A percentile compares a stretch with the other conserved stretches of the same genome.
Conservation (phyloP, 2,113 vertebrate genomes). For the Hipposideros armiger region DNA sequence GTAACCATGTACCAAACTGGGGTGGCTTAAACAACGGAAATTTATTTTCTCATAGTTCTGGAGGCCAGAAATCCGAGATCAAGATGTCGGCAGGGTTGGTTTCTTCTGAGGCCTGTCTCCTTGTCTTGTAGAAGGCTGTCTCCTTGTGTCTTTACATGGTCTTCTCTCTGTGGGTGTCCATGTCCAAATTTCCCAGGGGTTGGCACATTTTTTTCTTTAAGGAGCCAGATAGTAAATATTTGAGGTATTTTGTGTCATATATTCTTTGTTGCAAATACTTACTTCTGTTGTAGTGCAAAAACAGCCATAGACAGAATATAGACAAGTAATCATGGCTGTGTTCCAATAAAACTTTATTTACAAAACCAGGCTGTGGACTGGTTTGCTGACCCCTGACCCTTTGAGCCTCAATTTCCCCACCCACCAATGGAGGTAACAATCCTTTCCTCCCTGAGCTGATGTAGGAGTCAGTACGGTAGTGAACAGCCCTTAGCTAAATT, state of each 20-base stretch:
- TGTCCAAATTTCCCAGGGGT: not conserved
- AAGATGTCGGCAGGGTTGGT: not conserved
- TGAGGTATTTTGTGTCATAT: not conserved
- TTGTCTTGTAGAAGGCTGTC: not conserved
- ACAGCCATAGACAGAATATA: rapidly evolving
- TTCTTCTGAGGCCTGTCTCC: not conserved
- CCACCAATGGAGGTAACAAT: not conserved
- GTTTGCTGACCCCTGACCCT: not conserved
- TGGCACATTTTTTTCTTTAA: not conserved
- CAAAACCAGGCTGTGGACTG: not conserved
- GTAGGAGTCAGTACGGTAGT: not conserved
- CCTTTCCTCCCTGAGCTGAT: not conserved
- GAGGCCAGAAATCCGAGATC: not conserved
- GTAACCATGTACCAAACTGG: not conserved
- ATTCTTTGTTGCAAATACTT: not conserved
- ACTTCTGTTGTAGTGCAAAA: not conserved
- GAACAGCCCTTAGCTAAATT: not conserved
- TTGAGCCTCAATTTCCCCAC: not conserved
- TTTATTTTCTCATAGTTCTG: not conserved
- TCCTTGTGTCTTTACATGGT: not conserved
- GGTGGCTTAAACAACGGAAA: not conserved
- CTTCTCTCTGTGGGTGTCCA: not conserved
- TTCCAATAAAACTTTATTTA: slow-evolving; percentile 5
- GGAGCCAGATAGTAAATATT: not conserved
- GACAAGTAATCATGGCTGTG: not conserved